Base-by-base conservation (phyloP, 2,888 invertebrate species). In the Anaspis maculata region DNA sequence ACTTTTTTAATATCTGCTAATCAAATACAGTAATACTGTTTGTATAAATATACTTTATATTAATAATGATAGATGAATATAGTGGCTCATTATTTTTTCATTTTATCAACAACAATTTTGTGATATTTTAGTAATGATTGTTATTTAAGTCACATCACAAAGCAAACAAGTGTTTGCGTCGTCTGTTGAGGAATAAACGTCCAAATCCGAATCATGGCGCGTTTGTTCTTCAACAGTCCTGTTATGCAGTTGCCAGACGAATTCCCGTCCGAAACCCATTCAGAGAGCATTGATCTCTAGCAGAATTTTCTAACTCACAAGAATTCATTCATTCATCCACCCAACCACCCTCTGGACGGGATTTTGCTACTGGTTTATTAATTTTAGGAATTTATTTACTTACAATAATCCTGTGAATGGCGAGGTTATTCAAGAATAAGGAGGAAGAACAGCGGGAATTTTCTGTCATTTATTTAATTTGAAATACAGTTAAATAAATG, bases 111-210 rank as follows among this genome's bases (percentile, higher is more conserved):
- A 66, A 66, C 65, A 67, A 67, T 69, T 69, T 69, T 70, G 69
- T 70, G 69, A 70, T 70, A 69, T 69, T 69, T 70, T 69, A 69
- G 67, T 68, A 68, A 68, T 67, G 66, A 65, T 67, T 68, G 68
- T 69, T 69, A 68, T 67, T 68, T 69, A 68, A 69, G 68, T 68
- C 67, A 67, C 67, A 68, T 66, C 68, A 67, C 65, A 56, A 60
- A 59, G 60, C 60, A 58, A 59, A 61, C 60, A 51, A 46, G 41
- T 56, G 58, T 60, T 59, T 58, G 56, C 55, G 39, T 44, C 44
- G 42, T 47, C 51, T 52, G 53, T 42, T 53, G 51, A 50, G 50
- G 52, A 54, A 50, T 49, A 44, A 48, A 49, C 39, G 37, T 35
- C 34, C 24, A 28, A 28, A 14, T 28, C 25, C 3, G 9, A 7